phyloP scores from a whole-genome alignment of 2,888 invertebrate genomes.

The Campoplex nolae region DNA sequence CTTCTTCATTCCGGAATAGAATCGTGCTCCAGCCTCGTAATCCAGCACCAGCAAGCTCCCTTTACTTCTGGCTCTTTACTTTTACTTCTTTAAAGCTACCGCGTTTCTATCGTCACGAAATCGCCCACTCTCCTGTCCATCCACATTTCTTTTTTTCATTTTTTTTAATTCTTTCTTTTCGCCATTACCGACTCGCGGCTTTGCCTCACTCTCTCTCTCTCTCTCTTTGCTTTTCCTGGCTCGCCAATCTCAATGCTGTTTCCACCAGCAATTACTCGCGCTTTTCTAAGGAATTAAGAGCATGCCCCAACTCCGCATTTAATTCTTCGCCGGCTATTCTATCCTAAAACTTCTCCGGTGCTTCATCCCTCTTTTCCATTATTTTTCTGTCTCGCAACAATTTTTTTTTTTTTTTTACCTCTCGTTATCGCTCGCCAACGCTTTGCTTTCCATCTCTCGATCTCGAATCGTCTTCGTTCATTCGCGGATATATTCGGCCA shows the following conservation, averaged over 20 bases:
- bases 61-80: constrained; percentile 80
- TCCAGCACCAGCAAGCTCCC: constrained; percentile 58
- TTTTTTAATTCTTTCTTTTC: constrained; percentile 37
- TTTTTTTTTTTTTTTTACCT: neutral
- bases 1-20: constrained; percentile 64
- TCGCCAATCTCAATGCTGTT: constrained; percentile 67
- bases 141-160: constrained; percentile 33
- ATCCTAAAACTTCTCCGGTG: constrained; percentile 9
- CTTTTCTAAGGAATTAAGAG: constrained; percentile 76
- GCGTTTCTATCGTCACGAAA: constrained; percentile 27
- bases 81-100: constrained; percentile 69
- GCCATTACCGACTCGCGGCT: constrained; percentile 58
- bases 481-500: neutral
- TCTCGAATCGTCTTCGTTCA: neutral
- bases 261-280: constrained; percentile 81
- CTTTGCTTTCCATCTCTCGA: neutral
- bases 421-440: neutral
- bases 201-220: constrained; percentile 39
- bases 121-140: constrained; percentile 8
- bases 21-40: constrained; percentile 57
- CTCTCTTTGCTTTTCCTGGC: constrained; percentile 12
- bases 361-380: constrained; percentile 4
- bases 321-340: neutral
- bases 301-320: constrained; percentile 65
- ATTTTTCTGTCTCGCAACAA: neutral